These are phyloP conservation scores for Drosophila rufa DNA, from an alignment of 1,140 invertebrate genomes.

Conservation along the genomic window DNA sequence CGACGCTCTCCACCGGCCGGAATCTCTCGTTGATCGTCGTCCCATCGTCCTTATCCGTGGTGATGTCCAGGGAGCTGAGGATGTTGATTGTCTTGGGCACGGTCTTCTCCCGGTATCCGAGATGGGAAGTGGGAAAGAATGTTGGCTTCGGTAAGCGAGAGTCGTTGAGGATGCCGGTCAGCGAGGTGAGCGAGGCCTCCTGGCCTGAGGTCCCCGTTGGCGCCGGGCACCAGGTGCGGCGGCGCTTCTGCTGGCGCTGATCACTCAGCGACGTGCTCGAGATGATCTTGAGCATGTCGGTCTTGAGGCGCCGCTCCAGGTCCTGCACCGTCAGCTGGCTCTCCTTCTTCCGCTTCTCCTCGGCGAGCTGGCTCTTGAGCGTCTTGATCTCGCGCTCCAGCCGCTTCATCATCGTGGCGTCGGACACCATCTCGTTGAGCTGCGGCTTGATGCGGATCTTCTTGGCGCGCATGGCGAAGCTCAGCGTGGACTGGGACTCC, in stretches of 20 bases:
- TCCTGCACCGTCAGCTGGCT: conserved; percentile 69
- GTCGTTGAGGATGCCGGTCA: conserved; percentile 88
- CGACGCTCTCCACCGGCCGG: conserved; percentile 16
- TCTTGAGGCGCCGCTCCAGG: conserved; percentile 63
- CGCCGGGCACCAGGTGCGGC: conserved; percentile 70
- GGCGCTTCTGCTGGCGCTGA: conserved; percentile 57
- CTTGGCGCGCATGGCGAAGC: conserved; percentile 90
- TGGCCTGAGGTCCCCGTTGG: conserved; percentile 11
- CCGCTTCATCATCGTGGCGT: conserved; percentile 89
- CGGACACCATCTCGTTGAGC: conserved; percentile 90
- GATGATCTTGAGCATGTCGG: conserved; percentile 71
- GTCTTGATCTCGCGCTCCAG: conserved; percentile 86
- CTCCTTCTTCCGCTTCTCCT: conserved; percentile 84
- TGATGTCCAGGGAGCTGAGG: conserved; percentile 15
- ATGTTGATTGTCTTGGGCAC: conserved; percentile 60
- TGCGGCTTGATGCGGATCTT: conserved; percentile 90
- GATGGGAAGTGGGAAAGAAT: conserved; percentile 47
- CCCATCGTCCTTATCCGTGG: neutral
- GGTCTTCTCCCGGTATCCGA: neutral
- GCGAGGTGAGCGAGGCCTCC: neutral
- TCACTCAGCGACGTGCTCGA: conserved; percentile 60
- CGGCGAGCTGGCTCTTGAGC: conserved; percentile 86
- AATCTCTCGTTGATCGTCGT: conserved; percentile 34
- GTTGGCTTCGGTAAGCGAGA: conserved; percentile 58
- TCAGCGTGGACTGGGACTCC: conserved; percentile 91